Evolutionary conservation across 2,113 vertebrate genomes (phyloP).

Genomic region (Thamnaconus septentrionalis): DNA sequence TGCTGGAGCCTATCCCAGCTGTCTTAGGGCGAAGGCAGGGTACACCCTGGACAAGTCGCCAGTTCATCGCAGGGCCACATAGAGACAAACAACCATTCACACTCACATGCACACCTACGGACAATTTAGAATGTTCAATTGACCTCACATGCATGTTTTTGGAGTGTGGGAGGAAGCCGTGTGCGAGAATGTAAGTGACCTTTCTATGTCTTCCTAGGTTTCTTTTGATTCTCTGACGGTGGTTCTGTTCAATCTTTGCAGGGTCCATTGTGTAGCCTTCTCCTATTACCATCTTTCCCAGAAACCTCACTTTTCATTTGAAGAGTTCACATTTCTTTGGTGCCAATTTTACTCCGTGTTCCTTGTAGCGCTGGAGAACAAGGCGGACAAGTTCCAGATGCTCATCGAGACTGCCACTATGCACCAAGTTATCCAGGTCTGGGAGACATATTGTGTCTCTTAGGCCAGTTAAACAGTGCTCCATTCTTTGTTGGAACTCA

Average conservation of each 20-base stretch:
- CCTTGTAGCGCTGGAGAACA: neutral
- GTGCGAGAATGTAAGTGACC: neutral
- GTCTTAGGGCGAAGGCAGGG: no score
- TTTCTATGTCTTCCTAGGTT: neutral
- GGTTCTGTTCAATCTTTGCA: neutral
- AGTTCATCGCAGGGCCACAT: no score
- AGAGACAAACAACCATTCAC: no score
- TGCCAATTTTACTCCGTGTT: neutral
- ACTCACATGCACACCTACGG: no score
- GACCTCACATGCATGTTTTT: no score
- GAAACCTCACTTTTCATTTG: neutral
- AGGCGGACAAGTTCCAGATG: neutral
- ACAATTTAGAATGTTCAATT: no score
- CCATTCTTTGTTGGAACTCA: slow-evolving; percentile 1
- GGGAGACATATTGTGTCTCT: slow-evolving; percentile 1
- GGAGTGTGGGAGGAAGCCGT: no score
- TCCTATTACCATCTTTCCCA: neutral
- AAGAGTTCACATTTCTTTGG: slow-evolving; percentile 1
- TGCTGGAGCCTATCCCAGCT: no score
- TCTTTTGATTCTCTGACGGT: neutral
- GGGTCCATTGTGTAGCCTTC: slow-evolving; percentile 3
- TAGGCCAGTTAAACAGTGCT: neutral
- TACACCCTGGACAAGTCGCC: no score
- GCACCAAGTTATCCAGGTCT: neutral
- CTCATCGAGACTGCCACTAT: neutral